These are phyloP conservation scores for Orthonyx spaldingii DNA, from an alignment of 2,113 vertebrate genomes.

Conservation along the genomic window DNA sequence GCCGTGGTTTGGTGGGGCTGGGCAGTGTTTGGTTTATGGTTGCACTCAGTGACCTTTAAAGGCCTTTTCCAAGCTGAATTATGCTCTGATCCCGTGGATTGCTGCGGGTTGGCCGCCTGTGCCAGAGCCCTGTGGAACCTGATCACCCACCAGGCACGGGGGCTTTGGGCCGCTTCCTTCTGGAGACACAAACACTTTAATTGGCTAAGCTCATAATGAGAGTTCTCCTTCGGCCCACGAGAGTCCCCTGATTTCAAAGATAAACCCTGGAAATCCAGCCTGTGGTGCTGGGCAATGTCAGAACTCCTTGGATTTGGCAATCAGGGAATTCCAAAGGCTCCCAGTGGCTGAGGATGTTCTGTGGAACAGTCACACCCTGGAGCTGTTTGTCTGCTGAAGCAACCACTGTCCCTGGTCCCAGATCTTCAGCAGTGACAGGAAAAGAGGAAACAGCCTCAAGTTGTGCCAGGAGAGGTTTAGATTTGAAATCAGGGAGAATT, in stretches of 20 bases:
- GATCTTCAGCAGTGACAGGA: neutral
- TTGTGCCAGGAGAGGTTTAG: neutral
- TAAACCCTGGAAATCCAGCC: neutral
- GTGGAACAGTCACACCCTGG: fast-evolving
- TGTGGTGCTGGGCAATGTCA: neutral
- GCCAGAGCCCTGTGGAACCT: neutral
- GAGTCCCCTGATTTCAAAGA: neutral
- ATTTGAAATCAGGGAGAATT: neutral
- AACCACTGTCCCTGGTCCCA: neutral
- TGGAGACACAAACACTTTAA: neutral
- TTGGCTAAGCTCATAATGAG: neutral
- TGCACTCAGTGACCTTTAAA: neutral
- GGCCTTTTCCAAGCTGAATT: neutral
- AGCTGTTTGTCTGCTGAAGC: neutral
- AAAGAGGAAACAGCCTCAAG: neutral
- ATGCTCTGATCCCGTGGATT: neutral
- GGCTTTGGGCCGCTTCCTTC: neutral
- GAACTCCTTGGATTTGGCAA: neutral
- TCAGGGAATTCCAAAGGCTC: neutral
- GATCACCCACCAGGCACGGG: neutral
- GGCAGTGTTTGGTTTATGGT: neutral
- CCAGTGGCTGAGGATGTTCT: neutral
- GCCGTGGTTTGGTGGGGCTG: neutral
- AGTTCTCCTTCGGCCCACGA: neutral
- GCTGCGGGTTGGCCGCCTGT: neutral